Percentiles rank a stretch among this genome's conserved stretches.
Conservation (phyloP, 1,140 invertebrate genomes). For the Holotrichia oblita region DNA sequence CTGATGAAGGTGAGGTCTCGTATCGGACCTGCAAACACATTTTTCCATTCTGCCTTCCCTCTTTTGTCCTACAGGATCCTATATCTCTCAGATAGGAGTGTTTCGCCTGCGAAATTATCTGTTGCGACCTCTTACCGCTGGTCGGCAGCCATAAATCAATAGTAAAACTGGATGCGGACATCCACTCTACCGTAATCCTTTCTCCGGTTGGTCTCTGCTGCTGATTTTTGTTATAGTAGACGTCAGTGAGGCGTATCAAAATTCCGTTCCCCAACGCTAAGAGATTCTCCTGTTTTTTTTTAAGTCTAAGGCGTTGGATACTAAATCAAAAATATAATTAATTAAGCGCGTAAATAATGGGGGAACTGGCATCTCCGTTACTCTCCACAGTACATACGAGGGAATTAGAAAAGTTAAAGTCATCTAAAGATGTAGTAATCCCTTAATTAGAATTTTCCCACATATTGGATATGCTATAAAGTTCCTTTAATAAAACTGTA, state of each 20-base stretch:
- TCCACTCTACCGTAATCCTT: slow-evolving; percentile 5
- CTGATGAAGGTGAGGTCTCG: slow-evolving; percentile 27
- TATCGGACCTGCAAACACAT: slow-evolving; percentile 15
- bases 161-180: not conserved
- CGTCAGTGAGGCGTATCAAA: not conserved
- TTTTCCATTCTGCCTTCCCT: not conserved
- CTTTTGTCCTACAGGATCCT: not conserved
- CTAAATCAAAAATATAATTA: slow-evolving; percentile 4
- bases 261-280: not conserved
- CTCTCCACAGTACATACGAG: too few relatives aligned
- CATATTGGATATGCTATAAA: too few relatives aligned
- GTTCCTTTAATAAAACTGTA: too few relatives aligned
- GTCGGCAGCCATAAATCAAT: slow-evolving; percentile 15
- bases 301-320: not conserved
- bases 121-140: slow-evolving; percentile 15
- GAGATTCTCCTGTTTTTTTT: not conserved
- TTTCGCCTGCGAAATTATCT: slow-evolving; percentile 31
- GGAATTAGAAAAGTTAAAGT: too few relatives aligned
- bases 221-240: not conserved
- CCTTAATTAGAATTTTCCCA: too few relatives aligned
- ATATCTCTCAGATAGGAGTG: slow-evolving; percentile 7
- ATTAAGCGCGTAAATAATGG: not conserved
- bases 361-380: not conserved
- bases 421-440: too few relatives aligned
- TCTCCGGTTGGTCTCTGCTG: not conserved